These are phyloP conservation scores for Chunga burmeisteri DNA, from an alignment of 2,113 vertebrate genomes.

Conservation along the genomic window DNA sequence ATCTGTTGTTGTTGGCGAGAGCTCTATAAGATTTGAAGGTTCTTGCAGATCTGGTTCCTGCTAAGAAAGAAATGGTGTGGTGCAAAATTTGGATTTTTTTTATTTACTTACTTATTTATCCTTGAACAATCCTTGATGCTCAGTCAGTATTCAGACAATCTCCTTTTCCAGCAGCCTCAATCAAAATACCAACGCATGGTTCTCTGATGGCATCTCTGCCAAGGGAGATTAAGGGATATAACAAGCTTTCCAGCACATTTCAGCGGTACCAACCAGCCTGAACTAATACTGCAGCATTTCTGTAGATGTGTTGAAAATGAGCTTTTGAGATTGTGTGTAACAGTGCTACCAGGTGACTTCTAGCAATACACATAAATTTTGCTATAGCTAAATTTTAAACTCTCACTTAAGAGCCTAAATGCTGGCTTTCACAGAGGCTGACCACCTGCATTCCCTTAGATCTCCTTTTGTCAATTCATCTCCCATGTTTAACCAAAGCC, in stretches of 20 bases:
- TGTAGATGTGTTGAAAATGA: not conserved
- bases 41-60: not conserved
- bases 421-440: not conserved
- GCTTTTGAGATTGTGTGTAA: not conserved
- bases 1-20: not conserved
- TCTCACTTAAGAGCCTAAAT: not conserved
- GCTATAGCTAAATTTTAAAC: not conserved
- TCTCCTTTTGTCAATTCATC: not conserved
- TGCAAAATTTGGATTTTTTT: not conserved
- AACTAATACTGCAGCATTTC: slow-evolving; percentile 34
- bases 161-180: not conserved
- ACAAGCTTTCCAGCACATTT: not conserved
- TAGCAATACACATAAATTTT: not conserved
- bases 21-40: not conserved
- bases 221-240: slow-evolving; percentile 10
- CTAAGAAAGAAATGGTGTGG: not conserved
- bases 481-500: not conserved
- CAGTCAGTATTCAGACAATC: not conserved
- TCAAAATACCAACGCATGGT: not conserved
- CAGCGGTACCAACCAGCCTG: not conserved
- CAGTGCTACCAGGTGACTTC: not conserved
- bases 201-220: not conserved
- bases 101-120: not conserved
- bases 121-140: not conserved
- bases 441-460: not conserved